Evolutionary conservation across 2,888 invertebrate species (phyloP).

Genomic region (Harmothoe impar): DNA sequence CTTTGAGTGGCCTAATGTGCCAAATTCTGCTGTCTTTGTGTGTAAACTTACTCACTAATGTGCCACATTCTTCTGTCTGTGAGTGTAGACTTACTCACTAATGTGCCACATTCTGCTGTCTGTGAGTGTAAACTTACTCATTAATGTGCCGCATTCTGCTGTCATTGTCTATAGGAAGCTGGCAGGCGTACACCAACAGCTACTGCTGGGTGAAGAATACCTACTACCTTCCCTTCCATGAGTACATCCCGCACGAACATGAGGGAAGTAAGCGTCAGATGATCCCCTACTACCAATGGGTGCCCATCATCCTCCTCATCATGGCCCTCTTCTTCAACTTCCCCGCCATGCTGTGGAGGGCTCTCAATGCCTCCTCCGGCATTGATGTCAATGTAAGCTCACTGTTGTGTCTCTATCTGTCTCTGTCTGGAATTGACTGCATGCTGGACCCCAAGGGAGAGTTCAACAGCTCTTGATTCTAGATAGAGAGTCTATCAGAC

Average conservation of each 20-base stretch:
- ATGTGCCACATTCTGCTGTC: no score
- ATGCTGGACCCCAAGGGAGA: neutral
- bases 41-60: no score
- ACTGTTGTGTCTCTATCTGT: no score
- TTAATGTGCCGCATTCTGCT: neutral
- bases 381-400: slow-evolving; percentile 49
- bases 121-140: no score
- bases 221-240: slow-evolving; percentile 72
- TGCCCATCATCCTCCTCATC: slow-evolving; percentile 72
- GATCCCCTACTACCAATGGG: slow-evolving; percentile 74
- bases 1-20: no score
- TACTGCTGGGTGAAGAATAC: slow-evolving; percentile 74
- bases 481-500: no score
- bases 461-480: neutral
- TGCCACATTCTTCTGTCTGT: no score
- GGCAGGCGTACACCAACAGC: slow-evolving; percentile 70
- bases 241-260: slow-evolving; percentile 72
- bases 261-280: slow-evolving; percentile 70
- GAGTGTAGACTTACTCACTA: no score
- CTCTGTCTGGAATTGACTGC: neutral
- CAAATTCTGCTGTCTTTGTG: no score
- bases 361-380: slow-evolving; percentile 44
- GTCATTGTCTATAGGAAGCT: slow-evolving; percentile 29
- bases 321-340: slow-evolving; percentile 68
- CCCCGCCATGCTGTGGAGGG: slow-evolving; percentile 42